phyloP scores from a whole-genome alignment of 2,797 vertebrate genomes.

The Selene dorsalis region DNA sequence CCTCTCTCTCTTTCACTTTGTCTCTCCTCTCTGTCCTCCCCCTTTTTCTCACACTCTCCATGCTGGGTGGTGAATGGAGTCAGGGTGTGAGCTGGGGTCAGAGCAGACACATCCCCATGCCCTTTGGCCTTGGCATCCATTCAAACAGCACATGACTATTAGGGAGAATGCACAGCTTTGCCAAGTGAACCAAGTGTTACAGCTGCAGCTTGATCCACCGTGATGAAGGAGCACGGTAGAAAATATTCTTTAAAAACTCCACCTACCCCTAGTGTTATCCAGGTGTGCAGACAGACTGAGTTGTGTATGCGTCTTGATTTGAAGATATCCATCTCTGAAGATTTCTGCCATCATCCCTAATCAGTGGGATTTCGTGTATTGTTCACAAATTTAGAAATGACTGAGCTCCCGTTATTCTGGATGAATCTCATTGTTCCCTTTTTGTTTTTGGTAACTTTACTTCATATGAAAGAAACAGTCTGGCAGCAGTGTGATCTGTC shows the following conservation, averaged over 20 bases:
- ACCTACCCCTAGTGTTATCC: not conserved
- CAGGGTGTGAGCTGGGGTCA: slow-evolving; percentile 76
- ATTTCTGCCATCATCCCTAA: not conserved
- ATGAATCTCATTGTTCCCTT: not conserved
- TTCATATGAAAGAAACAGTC: not conserved
- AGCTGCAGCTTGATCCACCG: slow-evolving; percentile 18
- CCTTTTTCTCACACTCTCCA: slow-evolving; percentile 84
- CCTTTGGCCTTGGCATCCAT: slow-evolving; percentile 72
- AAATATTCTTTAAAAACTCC: not conserved
- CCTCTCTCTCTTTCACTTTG: slow-evolving; percentile 74
- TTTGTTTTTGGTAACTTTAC: not conserved
- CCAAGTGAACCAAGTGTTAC: slow-evolving; percentile 20
- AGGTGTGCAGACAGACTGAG: not conserved
- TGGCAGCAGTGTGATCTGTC: not conserved
- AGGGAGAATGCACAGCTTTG: slow-evolving; percentile 45
- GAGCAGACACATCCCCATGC: slow-evolving; percentile 65
- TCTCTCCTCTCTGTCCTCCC: slow-evolving; percentile 69
- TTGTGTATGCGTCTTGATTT: not conserved
- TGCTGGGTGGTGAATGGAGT: slow-evolving; percentile 78
- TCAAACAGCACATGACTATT: slow-evolving; percentile 69
- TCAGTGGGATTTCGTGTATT: not conserved
- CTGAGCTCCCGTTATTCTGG: not conserved
- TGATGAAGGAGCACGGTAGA: not conserved
- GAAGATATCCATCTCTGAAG: not conserved
- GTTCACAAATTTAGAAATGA: not conserved